Evolutionary conservation across 2,113 vertebrate species (phyloP).

Genomic region (Gavia stellata): DNA sequence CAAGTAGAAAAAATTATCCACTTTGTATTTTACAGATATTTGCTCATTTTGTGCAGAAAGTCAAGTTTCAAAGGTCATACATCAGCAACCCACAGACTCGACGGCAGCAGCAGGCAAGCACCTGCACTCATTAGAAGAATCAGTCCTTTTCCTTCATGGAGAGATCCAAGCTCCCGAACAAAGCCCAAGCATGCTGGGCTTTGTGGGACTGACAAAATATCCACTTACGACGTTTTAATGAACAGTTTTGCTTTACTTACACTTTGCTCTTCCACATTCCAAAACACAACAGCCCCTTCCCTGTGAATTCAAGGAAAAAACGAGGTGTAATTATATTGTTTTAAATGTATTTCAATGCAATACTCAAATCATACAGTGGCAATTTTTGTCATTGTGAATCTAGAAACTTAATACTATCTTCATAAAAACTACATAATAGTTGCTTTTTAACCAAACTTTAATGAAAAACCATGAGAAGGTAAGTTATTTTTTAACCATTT

Average conservation of each 20-base stretch:
- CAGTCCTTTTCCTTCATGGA: not conserved
- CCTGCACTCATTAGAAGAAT: not conserved
- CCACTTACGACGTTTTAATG: not conserved
- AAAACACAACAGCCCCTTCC: constrained; percentile 95
- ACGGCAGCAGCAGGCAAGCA: not conserved
- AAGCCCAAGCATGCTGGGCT: not conserved
- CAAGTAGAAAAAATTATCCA: not conserved
- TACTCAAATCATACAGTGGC: not conserved
- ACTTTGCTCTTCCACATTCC: constrained; percentile 93
- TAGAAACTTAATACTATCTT: not conserved
- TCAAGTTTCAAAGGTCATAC: not conserved
- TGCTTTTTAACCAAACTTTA: not conserved
- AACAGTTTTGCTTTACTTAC: constrained; percentile 71
- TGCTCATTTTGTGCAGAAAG: not conserved
- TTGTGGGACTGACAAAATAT: not conserved
- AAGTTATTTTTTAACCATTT: not conserved
- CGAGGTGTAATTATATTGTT: not conserved
- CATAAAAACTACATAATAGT: not conserved
- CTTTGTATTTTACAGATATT: not conserved
- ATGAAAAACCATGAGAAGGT: not conserved
- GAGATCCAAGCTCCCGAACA: not conserved
- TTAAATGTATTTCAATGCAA: not conserved
- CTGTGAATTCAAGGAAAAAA: constrained; percentile 71
- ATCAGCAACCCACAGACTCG: not conserved
- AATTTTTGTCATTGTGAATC: not conserved